Base-by-base conservation (phyloP, 2,797 vertebrate species). In the Myotis vivesi region DNA sequence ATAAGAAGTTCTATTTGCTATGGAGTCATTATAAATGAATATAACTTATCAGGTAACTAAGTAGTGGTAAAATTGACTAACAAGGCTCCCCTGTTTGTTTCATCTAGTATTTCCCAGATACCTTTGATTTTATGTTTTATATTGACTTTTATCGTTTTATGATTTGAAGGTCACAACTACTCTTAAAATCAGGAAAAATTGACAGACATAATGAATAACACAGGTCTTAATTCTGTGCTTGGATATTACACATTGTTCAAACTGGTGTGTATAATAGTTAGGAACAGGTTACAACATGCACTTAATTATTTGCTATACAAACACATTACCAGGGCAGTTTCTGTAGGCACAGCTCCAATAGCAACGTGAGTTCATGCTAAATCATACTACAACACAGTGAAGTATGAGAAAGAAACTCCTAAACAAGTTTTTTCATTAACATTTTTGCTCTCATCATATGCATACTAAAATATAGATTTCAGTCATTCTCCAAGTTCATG, bases 261-360 rank as follows among this genome's bases (percentile, higher is more conserved):
- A 88, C 53, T 95, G 79, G 88, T 2, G 19, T 95, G n/a, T 96
- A 87, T 95, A 97, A 95, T 96, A 97, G 84, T 96, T 97, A 64
- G 23, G 90, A 96, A 96, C 98, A 98, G 97, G 98, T 98, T 98
- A 79, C 87, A 96, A 95, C 98, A 97, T 57, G 98, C 55, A 93
- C 95, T 88, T 98, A 98, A 98, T 98, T 98, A 98, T 94, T 92
- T 92, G 94, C 94, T 96, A 68, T 89, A 85, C 87, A 98, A 98
- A 98, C 96, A 97, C 89, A 97, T 98, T 98, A 98, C 97, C 92
- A 96, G 92, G 94, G 97, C 94, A 98, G 98, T 98, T 98, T 98
- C 98, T 98, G 97, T 98, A 98, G 98, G 98, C 98, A 97, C 82
- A 38, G 95, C 46, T 98, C 98, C 98, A 98, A 96, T 96, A 98